Evolutionary conservation across 2,797 vertebrate genomes (phyloP), one percentile per base, ranked within the genome.

Genomic region (Manis pentadactyla): DNA sequence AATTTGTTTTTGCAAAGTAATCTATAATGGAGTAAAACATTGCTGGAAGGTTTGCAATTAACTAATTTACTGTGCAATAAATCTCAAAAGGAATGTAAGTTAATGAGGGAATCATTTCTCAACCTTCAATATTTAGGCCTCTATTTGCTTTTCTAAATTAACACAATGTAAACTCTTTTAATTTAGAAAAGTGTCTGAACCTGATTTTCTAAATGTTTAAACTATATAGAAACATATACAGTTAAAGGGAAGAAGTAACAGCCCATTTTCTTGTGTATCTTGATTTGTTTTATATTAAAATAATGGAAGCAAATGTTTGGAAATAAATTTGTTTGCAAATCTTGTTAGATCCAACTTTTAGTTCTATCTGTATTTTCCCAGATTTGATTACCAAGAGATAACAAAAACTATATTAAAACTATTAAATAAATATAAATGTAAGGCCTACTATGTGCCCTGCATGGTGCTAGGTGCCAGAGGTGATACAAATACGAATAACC

Each of bases 1-100:
- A 96, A 93, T 97, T 83, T 93, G 84, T 90, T 77, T 90, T 97
- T 91, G 77, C 92, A 66, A 92, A 96, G 96, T 92, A 91, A 96
- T 92, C 89, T 95, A 75, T 88, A 92, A 92, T 49, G 73, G 85
- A 95, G 90, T 51, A 84, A 96, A 97, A 89, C 66, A 84, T 91
- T 95, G 92, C 96, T 94, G 66, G 95, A 79, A 89, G 87, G 78
- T 93, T 97, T 73, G 78, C 87, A 95, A 66, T 94, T 85, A 94
- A 87, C 87, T 81, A 68, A 94, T 84, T 88, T 88, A 66, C 86
- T 88, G 31, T 75, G 95, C 46, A 92, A 68, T 92, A 94, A 92
- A 66, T 91, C 87, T 91, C 59, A 57, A 78, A 87, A 66, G 49
- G 74, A 90, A 21, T 64, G 23, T n/a, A 73, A 85, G 66, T 71